Base-by-base conservation (phyloP, 2,797 vertebrate genomes). In the Cyprinella venusta region DNA sequence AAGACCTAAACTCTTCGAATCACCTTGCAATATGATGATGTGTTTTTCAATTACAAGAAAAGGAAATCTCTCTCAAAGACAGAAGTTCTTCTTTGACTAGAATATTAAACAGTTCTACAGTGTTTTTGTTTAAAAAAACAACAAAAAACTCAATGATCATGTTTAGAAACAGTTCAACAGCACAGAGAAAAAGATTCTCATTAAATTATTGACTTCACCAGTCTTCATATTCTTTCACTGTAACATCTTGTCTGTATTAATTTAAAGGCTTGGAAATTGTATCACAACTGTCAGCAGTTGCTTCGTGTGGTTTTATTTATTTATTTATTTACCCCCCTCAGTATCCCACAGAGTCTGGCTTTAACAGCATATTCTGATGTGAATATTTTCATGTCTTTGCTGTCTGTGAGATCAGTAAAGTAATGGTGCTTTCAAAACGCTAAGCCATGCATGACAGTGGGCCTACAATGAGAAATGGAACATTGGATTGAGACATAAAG, bases 401-500 rank as follows among this genome's bases (percentile, higher is more conserved):
- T 69, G 69, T 79, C 83, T 74, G 52, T 63, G 71, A 79, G 83
- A 84, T 69, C 83, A 72, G 76, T 82, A 75, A 82, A 81, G 68
- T 84, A 65, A 61, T 67, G 19, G 26, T 65, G 38, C 74, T 72
- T 86, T 84, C 56, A 84, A 82, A 84, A 85, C 76, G 71, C 72
- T 76, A 79, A 84, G 76, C 69, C 79, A 61, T 77, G 74, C 75
- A 75, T 84, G 79, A 74, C 79, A 72, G 75, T 80, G 36, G 59
- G 67, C 68, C 74, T 81, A 48, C 63, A 56, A 83, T 82, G 79
- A 86, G 80, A 79, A 77, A 61, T 30, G 68, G 69, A 84, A 82
- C 87, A 68, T 85, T 87, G 82, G 81, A 84, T 82, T 83, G 71
- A 75, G 75, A 81, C 82, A 76, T 69, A 72, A 76, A 87, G 85